These are phyloP conservation scores for Picathartes gymnocephalus DNA, from an alignment of 2,113 vertebrate species.

Conservation along the genomic window DNA sequence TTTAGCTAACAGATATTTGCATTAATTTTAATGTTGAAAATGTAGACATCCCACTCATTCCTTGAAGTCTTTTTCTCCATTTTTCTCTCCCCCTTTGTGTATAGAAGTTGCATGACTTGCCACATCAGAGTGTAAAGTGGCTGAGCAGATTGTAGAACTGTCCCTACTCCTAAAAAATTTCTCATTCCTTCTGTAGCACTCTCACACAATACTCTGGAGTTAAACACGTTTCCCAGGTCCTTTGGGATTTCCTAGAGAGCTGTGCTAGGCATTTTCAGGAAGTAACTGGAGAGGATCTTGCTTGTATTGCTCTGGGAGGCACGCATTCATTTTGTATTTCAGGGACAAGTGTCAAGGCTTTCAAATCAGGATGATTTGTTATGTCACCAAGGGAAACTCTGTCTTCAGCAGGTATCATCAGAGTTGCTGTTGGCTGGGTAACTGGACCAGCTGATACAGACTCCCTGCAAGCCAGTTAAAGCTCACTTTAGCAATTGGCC, in stretches of 20 bases:
- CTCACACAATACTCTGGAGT: not conserved
- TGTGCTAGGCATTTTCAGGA: not conserved
- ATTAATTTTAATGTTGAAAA: not conserved
- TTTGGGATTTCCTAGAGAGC: not conserved
- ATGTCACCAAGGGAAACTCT: not conserved
- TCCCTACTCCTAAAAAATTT: not conserved
- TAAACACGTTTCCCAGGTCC: not conserved
- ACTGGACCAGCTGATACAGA: not conserved
- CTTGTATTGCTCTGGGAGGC: not conserved
- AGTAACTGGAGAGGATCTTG: not conserved
- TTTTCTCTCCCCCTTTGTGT: not conserved
- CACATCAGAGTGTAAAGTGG: not conserved
- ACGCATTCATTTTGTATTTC: not conserved
- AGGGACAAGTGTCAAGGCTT: not conserved
- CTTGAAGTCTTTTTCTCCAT: not conserved
- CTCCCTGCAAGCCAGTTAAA: not conserved
- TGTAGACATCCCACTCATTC: not conserved
- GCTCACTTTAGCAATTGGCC: not conserved
- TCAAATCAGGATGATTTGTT: slow-evolving; percentile 10
- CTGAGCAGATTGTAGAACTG: not conserved
- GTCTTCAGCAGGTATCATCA: not conserved
- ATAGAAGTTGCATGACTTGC: not conserved
- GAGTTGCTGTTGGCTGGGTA: not conserved
- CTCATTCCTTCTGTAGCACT: not conserved
- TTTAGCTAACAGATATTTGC: not conserved